Percentiles rank a stretch among this genome's conserved stretches.
These are phyloP conservation scores for Remorina albescens DNA, from an alignment of 2,797 vertebrate genomes.

Conservation along the genomic window DNA sequence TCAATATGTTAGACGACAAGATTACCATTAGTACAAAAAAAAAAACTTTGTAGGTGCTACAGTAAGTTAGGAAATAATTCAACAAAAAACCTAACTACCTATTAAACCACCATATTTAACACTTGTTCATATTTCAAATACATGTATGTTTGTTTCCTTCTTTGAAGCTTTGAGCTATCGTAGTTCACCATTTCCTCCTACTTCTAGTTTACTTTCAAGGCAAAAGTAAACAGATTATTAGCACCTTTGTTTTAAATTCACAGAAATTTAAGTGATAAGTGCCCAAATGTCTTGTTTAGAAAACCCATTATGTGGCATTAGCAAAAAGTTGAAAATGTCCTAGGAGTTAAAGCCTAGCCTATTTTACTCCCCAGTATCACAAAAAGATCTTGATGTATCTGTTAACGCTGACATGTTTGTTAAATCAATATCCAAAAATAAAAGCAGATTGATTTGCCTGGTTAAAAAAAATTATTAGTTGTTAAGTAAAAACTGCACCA, in stretches of 20 bases:
- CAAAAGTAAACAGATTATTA: neutral
- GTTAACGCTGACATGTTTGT: neutral
- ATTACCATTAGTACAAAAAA: neutral
- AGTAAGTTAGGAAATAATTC: too few species aligned
- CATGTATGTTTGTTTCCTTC: too few species aligned
- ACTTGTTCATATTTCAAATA: too few species aligned
- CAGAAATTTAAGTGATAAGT: neutral
- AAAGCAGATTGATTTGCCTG: neutral
- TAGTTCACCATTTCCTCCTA: neutral
- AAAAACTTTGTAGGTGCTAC: too few species aligned
- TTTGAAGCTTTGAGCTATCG: too few species aligned
- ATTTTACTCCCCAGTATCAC: neutral
- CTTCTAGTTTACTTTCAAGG: neutral
- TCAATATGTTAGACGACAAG: too few species aligned
- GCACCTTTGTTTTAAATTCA: too few species aligned
- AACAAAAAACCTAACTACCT: too few species aligned
- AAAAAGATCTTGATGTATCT: neutral
- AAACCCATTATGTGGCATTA: neutral
- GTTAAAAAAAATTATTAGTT: neutral
- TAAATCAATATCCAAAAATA: slow-evolving; percentile 14
- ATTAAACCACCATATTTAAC: too few species aligned
- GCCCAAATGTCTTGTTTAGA: neutral
- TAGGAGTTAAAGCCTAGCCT: neutral
- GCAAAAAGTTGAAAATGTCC: neutral
- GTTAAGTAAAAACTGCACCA: neutral